Base-by-base conservation (phyloP, 2,113 vertebrate genomes). In the Triplophysa siluroides region DNA sequence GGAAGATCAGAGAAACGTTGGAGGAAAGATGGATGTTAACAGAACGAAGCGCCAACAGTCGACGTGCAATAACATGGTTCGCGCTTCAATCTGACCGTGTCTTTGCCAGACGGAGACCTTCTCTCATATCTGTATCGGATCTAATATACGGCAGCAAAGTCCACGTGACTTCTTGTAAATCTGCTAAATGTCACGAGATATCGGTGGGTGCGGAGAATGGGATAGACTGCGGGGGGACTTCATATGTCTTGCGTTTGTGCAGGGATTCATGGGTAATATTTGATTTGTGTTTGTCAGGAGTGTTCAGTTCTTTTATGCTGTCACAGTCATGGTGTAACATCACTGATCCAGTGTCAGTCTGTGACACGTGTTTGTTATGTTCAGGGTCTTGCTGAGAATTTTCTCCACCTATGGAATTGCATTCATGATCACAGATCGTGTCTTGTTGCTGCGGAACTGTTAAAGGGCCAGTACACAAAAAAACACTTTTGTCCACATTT, bases 141-240 rank as follows among this genome's bases (percentile, higher is more conserved):
- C 52, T 56, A 68, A 76, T 69, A 58, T 41, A 76, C 43, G 2
- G 1, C 38, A 61, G 66, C 14, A 70, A 63, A 66, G 58, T 60
- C 47, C 58, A 69, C 43, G 50, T 63, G 65, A 45, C 68, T 61
- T 76, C 38, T 21, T 12, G 5, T 84, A 58, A 76, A 78, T 78
- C 76, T 45, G 69, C 23, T 73, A 84, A 81, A 84, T 84, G 83
- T 84, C 83, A 84, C 21, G 47, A 56, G 19, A 65, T 67, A 54
- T 43, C 65, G 62, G 29, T 21, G 21, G 38, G 50, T n/a, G 24
- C 18, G 14, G 41, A 26, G 19, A 54, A 69, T 11, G 47, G 66
- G 78, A 79, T 52, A 38, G 58, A 63, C 7, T 8, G 6, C 47
- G 41, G 45, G 60, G 0, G 3, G 21, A 64, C 18, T 38, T 58